Evolutionary conservation across 2,888 invertebrate species (phyloP).

Genomic region (Apotomis capreana): DNA sequence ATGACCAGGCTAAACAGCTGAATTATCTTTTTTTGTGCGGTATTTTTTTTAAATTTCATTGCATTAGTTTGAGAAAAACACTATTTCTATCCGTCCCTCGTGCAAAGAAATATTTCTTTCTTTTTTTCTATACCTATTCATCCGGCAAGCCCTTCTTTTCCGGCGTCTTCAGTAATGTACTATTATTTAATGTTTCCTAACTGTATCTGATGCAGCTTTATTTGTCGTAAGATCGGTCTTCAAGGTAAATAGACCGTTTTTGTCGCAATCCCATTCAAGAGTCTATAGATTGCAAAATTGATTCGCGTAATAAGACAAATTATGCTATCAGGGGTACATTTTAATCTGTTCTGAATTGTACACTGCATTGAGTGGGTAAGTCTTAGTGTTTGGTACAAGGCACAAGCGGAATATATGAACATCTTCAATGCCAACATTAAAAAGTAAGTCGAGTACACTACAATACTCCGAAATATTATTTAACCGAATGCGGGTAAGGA

Average conservation of each 20-base stretch:
- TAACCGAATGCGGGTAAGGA: too few species aligned
- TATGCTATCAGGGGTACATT: slow-evolving; percentile 41
- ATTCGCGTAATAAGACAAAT: slow-evolving; percentile 42
- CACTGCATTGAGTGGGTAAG: slow-evolving; percentile 29
- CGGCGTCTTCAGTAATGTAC: too few species aligned
- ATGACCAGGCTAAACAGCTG: too few species aligned
- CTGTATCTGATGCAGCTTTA: background rate
- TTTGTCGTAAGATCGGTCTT: slow-evolving; percentile 12
- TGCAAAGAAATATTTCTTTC: too few species aligned
- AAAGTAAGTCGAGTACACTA: too few species aligned
- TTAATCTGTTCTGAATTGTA: slow-evolving; percentile 42
- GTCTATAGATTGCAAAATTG: slow-evolving; percentile 38
- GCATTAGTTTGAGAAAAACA: too few species aligned
- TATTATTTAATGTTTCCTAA: background rate
- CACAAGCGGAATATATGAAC: background rate
- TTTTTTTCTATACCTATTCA: too few species aligned
- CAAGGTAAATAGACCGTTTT: slow-evolving; percentile 27
- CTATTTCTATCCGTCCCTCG: too few species aligned
- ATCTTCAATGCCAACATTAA: background rate
- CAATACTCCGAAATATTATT: too few species aligned
- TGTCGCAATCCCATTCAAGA: slow-evolving; percentile 18
- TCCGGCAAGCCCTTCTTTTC: too few species aligned
- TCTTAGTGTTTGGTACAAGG: background rate
- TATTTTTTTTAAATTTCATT: too few species aligned
- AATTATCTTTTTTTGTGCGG: too few species aligned